These are phyloP conservation scores for Enteromius trimaculatus DNA, from an alignment of 2,797 vertebrate species.

Conservation along the genomic window DNA sequence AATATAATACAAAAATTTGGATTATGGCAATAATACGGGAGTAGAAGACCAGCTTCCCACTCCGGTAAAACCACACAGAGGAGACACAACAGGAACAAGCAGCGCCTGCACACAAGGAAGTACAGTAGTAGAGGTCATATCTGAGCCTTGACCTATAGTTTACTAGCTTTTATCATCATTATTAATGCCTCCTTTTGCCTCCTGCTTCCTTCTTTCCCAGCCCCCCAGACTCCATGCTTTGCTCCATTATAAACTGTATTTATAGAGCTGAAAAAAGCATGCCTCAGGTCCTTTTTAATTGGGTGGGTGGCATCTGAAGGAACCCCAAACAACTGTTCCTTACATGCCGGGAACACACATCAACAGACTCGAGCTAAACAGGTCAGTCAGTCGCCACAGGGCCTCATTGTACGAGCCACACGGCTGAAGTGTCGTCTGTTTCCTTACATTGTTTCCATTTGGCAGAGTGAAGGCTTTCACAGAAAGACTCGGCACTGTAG, in stretches of 20 bases:
- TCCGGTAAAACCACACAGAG: slow-evolving; percentile 48
- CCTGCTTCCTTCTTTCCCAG: slow-evolving; percentile 47
- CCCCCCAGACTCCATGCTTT: slow-evolving; percentile 60
- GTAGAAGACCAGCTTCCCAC: slow-evolving; percentile 52
- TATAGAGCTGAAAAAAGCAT: slow-evolving; percentile 70
- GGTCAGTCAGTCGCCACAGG: slow-evolving; percentile 61
- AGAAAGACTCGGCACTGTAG: background rate
- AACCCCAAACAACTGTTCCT: slow-evolving; percentile 68
- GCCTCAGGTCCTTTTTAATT: slow-evolving; percentile 62
- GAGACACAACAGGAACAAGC: slow-evolving; percentile 56
- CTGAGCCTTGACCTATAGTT: slow-evolving; percentile 61
- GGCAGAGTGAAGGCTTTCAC: slow-evolving; percentile 15
- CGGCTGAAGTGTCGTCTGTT: slow-evolving; percentile 9
- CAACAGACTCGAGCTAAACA: slow-evolving; percentile 54
- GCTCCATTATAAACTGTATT: slow-evolving; percentile 68
- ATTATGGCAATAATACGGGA: slow-evolving; percentile 42
- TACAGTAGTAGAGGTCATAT: slow-evolving; percentile 50
- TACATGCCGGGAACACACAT: slow-evolving; percentile 55
- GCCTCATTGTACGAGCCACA: slow-evolving; percentile 60
- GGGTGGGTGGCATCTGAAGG: slow-evolving; percentile 54
- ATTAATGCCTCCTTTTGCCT: slow-evolving; percentile 64
- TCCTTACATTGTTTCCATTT: slow-evolving; percentile 41
- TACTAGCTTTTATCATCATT: slow-evolving; percentile 61
- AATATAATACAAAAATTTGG: background rate
- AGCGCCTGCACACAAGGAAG: slow-evolving; percentile 51